A percentile compares a stretch with the other conserved stretches of the same genome.
These are phyloP conservation scores for Galemys pyrenaicus DNA, from an alignment of 2,113 vertebrate genomes.

Conservation along the genomic window DNA sequence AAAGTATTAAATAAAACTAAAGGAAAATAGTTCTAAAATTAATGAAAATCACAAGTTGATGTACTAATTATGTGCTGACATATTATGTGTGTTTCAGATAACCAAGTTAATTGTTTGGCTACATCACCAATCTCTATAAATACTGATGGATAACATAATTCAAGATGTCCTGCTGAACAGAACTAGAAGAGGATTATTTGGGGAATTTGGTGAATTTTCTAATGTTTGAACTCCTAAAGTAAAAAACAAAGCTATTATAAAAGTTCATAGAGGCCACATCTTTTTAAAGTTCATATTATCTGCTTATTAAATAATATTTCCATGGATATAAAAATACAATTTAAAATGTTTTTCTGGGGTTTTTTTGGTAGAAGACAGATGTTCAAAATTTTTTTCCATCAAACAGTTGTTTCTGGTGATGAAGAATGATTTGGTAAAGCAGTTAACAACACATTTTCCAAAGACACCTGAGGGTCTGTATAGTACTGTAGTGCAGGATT, in stretches of 20 bases:
- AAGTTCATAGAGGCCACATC: conserved; percentile 46
- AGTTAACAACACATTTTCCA: conserved; percentile 96
- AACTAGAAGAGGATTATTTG: conserved; percentile 33
- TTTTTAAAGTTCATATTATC: conserved; percentile 34
- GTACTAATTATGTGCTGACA: neutral
- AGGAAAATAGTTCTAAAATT: conserved; percentile 44
- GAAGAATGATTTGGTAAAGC: conserved; percentile 85
- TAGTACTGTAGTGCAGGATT: conserved; percentile 87
- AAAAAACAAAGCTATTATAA: conserved; percentile 48
- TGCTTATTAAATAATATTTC: conserved; percentile 52
- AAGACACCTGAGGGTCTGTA: conserved; percentile 87
- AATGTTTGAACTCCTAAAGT: conserved; percentile 49
- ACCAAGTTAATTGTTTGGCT: conserved; percentile 54
- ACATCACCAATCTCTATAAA: conserved; percentile 17
- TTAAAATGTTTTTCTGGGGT: neutral
- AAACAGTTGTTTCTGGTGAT: conserved; percentile 53
- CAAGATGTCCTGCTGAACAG: neutral
- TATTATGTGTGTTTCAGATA: conserved; percentile 82
- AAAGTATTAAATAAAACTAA: conserved; percentile 42
- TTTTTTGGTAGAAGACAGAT: conserved; percentile 51
- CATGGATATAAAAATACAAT: conserved; percentile 72
- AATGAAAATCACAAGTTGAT: conserved; percentile 18
- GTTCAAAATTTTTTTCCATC: conserved; percentile 61
- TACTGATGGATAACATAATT: conserved; percentile 22
- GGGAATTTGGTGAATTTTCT: conserved; percentile 37